phyloP scores from a whole-genome alignment of 2,797 vertebrate species.

The Pseudomugil gertrudae region DNA sequence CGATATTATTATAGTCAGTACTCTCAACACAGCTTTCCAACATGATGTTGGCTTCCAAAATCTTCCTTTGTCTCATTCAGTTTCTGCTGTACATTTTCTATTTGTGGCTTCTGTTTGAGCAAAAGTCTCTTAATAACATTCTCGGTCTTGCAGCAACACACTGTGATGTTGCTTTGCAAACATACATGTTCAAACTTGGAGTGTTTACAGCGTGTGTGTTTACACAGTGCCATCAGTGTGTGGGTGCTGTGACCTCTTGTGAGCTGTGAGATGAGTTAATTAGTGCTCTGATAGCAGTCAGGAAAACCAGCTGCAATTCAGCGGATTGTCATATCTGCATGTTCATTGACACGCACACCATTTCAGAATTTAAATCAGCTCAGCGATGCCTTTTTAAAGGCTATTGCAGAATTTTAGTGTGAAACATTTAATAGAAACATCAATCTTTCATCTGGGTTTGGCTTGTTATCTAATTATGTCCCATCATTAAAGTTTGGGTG shows the following conservation, averaged over 20 bases:
- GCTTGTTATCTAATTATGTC: slow-evolving; percentile 36
- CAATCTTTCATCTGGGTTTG: slow-evolving; percentile 34
- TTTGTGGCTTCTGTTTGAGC: slow-evolving; percentile 29
- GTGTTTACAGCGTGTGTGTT: slow-evolving; percentile 19
- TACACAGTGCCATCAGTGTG: slow-evolving; percentile 30
- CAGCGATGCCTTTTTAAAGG: slow-evolving; percentile 16
- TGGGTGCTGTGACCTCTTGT: slow-evolving; percentile 41
- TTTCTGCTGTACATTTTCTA: slow-evolving; percentile 16
- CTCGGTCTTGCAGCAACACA: slow-evolving; percentile 16
- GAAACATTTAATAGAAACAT: slow-evolving; percentile 40
- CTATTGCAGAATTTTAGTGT: neutral
- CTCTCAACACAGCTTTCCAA: slow-evolving; percentile 10
- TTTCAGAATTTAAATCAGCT: slow-evolving; percentile 7
- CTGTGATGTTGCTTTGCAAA: slow-evolving; percentile 21
- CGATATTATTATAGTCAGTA: slow-evolving; percentile 10
- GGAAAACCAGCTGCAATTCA: slow-evolving; percentile 44
- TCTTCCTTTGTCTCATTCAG: slow-evolving; percentile 14
- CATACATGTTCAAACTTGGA: slow-evolving; percentile 23
- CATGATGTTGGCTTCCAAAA: neutral
- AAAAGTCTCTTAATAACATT: slow-evolving; percentile 32
- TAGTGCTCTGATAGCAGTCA: slow-evolving; percentile 43
- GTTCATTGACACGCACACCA: slow-evolving; percentile 13
- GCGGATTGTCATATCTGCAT: slow-evolving; percentile 45
- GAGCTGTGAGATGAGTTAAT: slow-evolving; percentile 62
- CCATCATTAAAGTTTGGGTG: slow-evolving; percentile 12